Evolutionary conservation across 1,140 invertebrate species (phyloP).

Genomic region (Pygmarrhopalites habei): DNA sequence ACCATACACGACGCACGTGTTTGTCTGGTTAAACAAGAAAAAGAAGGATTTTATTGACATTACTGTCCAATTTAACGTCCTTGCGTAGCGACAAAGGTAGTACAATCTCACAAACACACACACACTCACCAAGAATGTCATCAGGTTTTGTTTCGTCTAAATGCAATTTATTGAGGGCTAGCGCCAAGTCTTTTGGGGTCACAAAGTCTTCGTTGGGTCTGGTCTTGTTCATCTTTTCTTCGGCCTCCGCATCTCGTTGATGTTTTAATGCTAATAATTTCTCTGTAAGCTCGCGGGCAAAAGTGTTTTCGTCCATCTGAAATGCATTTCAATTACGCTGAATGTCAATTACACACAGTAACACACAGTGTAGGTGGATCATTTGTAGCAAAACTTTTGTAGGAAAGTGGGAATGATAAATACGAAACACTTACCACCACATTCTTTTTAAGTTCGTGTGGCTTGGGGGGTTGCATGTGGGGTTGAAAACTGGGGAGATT

Average conservation of each 20-base stretch:
- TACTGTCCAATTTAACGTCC: not conserved
- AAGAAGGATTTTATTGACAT: not conserved
- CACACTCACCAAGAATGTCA: constrained; percentile 4
- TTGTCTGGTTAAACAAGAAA: constrained; percentile 4
- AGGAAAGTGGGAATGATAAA: no score
- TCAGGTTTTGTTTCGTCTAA: constrained; percentile 9
- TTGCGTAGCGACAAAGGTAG: not conserved
- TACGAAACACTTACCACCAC: no score
- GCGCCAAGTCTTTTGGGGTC: constrained; percentile 4
- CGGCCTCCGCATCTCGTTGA: not conserved
- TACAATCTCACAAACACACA: not conserved
- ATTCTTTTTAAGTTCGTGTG: no score
- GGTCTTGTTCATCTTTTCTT: not conserved
- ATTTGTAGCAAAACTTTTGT: no score
- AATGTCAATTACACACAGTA: no score
- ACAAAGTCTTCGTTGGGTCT: no score
- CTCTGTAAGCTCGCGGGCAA: not conserved
- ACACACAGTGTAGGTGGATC: no score
- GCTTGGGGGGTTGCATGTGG: not conserved
- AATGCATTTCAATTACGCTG: no score
- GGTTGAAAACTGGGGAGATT: not conserved
- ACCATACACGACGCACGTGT: constrained; percentile 11
- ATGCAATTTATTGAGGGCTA: constrained; percentile 1
- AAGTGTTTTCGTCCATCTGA: not conserved
- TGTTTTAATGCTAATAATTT: constrained; percentile 2